These are phyloP conservation scores for Eubasilissa splendida DNA, from an alignment of 2,888 invertebrate genomes.

Conservation along the genomic window DNA sequence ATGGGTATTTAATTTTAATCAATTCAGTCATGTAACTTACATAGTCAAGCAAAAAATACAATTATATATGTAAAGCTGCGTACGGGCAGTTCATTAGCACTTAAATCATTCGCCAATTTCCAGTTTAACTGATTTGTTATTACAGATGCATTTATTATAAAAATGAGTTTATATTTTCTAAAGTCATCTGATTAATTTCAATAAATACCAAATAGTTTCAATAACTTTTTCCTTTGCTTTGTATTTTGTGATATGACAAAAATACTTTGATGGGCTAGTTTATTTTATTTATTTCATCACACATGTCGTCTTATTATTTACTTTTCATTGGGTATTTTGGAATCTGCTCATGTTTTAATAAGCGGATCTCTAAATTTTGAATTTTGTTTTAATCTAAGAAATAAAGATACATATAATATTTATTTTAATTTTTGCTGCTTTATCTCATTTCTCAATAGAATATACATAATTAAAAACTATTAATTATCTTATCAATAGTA, in stretches of 20 bases:
- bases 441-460: too few relatives aligned
- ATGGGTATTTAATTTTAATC: too few relatives aligned
- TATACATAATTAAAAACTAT: too few relatives aligned
- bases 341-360: constrained; percentile 19
- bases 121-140: neutral
- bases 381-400: too few relatives aligned
- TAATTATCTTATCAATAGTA: too few relatives aligned
- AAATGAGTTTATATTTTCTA: neutral
- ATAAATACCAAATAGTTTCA: neutral
- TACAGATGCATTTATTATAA: neutral
- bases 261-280: neutral
- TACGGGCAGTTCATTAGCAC: too few relatives aligned
- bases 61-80: too few relatives aligned
- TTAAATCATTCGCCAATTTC: neutral
- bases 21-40: too few relatives aligned
- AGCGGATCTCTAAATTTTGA: neutral
- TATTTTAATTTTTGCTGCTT: too few relatives aligned
- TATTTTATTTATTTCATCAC: constrained; percentile 8
- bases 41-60: too few relatives aligned
- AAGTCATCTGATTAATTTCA: neutral
- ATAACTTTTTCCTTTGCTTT: neutral
- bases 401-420: too few relatives aligned
- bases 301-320: neutral
- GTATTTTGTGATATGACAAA: neutral
- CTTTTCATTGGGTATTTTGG: neutral